A percentile compares a stretch with the other conserved stretches of the same genome.
Evolutionary conservation across 2,113 vertebrate genomes (phyloP).

Genomic region (Megalops atlanticus): DNA sequence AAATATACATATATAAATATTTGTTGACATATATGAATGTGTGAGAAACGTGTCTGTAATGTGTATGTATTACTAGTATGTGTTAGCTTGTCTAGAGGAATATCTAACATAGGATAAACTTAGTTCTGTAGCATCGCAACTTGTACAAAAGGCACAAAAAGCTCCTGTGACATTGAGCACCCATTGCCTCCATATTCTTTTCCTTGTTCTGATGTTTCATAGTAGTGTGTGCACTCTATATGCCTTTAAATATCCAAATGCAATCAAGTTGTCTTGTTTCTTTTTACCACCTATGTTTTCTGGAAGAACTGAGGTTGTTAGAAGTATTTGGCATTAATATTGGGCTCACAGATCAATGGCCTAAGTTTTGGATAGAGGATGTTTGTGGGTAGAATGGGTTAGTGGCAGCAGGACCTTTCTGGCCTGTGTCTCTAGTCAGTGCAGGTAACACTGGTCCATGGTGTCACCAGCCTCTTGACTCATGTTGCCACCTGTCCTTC

Average conservation of each 20-base stretch:
- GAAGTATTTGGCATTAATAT: background rate
- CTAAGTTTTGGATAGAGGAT: background rate
- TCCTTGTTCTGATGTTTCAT: background rate
- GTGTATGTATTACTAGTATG: slow-evolving; percentile 65
- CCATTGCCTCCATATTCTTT: background rate
- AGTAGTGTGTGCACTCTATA: background rate
- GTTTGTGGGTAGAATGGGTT: background rate
- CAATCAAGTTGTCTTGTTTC: background rate
- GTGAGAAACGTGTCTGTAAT: slow-evolving; percentile 71
- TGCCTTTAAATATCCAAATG: slow-evolving; percentile 1
- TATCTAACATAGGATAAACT: slow-evolving; percentile 50
- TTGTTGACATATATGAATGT: slow-evolving; percentile 82
- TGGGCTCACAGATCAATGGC: background rate
- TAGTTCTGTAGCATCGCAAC: slow-evolving; percentile 34
- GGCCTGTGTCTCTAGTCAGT: background rate
- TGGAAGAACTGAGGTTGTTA: too few species aligned
- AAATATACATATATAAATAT: slow-evolving; percentile 74
- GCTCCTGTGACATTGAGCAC: background rate
- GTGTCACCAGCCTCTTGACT: background rate
- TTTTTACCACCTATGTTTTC: too few species aligned
- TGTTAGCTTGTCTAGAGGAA: slow-evolving; percentile 55
- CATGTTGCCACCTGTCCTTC: background rate
- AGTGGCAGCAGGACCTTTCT: background rate
- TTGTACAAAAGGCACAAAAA: background rate
- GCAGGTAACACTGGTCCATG: background rate